Evolutionary conservation across 1,140 invertebrate species (phyloP).

Genomic region (Maniola jurtina): DNA sequence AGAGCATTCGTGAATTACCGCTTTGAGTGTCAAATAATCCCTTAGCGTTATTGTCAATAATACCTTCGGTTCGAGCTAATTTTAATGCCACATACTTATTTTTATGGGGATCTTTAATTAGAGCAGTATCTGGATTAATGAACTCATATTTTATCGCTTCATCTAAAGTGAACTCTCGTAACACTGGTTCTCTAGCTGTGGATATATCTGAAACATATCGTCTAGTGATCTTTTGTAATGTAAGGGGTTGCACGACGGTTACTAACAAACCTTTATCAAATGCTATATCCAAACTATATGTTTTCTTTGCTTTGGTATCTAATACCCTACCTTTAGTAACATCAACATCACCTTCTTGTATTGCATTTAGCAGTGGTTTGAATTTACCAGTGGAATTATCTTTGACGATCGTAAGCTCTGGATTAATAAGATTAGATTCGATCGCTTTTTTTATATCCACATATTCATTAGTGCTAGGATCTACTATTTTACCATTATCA

Average conservation of each 20-base stretch:
- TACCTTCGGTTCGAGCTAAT: slow-evolving; percentile 84
- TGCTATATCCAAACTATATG: slow-evolving; percentile 86
- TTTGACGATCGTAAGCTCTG: slow-evolving; percentile 86
- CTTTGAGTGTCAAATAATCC: slow-evolving; percentile 84
- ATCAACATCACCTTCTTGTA: slow-evolving; percentile 90
- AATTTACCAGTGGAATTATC: slow-evolving; percentile 86
- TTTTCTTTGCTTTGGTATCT: slow-evolving; percentile 87
- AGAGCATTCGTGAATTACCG: slow-evolving; percentile 80
- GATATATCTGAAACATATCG: slow-evolving; percentile 71
- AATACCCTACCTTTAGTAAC: slow-evolving; percentile 86
- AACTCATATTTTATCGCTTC: slow-evolving; percentile 89
- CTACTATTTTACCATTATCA: slow-evolving; percentile 88
- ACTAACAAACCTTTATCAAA: slow-evolving; percentile 86
- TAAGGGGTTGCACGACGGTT: slow-evolving; percentile 85
- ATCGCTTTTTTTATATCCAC: slow-evolving; percentile 87
- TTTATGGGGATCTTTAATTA: slow-evolving; percentile 88
- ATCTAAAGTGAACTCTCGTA: slow-evolving; percentile 86
- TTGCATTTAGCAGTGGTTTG: slow-evolving; percentile 85
- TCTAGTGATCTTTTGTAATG: slow-evolving; percentile 80
- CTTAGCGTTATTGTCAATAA: slow-evolving; percentile 83
- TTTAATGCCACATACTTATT: slow-evolving; percentile 86
- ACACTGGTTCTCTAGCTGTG: slow-evolving; percentile 72
- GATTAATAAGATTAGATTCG: slow-evolving; percentile 86
- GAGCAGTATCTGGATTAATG: slow-evolving; percentile 86
- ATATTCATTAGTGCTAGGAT: slow-evolving; percentile 85